Evolutionary conservation across 2,797 vertebrate species (phyloP), one percentile per base, ranked within the genome.

Genomic region (Girardinus metallicus): DNA sequence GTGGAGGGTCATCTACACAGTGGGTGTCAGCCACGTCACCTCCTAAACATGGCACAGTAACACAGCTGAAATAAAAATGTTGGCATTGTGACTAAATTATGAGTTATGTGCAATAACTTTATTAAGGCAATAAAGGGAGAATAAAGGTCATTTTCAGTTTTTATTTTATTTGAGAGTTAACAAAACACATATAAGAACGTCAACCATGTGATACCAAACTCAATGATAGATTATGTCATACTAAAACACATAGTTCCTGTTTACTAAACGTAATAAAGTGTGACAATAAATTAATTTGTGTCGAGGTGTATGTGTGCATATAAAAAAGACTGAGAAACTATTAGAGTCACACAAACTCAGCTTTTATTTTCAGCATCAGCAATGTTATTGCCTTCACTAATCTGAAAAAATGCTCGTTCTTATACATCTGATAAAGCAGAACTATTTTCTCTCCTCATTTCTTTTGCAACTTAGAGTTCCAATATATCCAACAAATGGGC

Each of bases 1-100:
- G 92, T 1, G 89, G 96, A 21, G 94, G 93, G 4, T 92, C 83
- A 0, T 95, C 95, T 18, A 89, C 89, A 88, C 98, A 99, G 74
- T 95, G 85, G 75, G 87, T 88, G 16, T 82, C 76, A 2, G 96
- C 87, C 1, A 97, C 97, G 7, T 93, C 91, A 68, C 95, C 93
- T 76, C 96, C 98, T 99, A 92, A 9, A 72, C 47, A 83, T 76
- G 73, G 36, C 53, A 77, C 34, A 77, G 78, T 51, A 18, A 74
- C 5, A 60, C n/a, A 74, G 72, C 0, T 8, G 9, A 68, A 72
- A 83, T 4, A 0, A 2, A 34, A 9, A 51, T 15, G 18, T 75
- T 26, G 53, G 36, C 4, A 75, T 57, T 9, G n/a, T 55, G 9
- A 47, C 18, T 39, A 31, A 71, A 44, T 43, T 70, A 66, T 21